Percentiles rank a stretch among this genome's conserved stretches.
These are phyloP conservation scores for Anthoscopus minutus DNA, from an alignment of 2,113 vertebrate genomes.

Conservation along the genomic window DNA sequence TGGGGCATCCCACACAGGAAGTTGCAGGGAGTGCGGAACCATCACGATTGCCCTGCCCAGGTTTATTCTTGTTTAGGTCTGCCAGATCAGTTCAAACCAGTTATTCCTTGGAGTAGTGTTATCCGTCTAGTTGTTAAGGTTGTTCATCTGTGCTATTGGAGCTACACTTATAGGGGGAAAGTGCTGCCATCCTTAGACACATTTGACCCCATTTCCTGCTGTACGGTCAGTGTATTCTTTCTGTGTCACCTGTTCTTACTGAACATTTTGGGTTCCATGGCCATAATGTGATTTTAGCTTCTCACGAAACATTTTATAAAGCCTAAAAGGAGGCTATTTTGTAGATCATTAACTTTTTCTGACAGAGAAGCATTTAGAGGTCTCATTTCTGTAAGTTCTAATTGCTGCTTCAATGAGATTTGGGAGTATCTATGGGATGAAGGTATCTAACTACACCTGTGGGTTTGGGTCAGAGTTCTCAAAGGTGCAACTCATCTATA, in stretches of 20 bases:
- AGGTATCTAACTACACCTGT: neutral
- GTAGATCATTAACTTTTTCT: neutral
- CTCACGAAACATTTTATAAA: neutral
- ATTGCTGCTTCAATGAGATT: neutral
- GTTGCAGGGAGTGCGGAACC: neutral
- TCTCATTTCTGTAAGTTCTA: neutral
- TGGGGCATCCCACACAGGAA: neutral
- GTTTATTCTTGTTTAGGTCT: neutral
- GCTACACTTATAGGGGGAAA: accelerated
- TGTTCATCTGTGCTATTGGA: neutral
- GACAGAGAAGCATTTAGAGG: neutral
- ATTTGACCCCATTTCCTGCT: neutral
- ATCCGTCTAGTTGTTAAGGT: neutral
- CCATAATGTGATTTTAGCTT: neutral
- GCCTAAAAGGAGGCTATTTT: neutral
- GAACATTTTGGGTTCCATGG: neutral
- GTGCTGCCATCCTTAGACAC: neutral
- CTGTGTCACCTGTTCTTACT: neutral
- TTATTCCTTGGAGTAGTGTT: neutral
- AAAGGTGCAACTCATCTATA: neutral
- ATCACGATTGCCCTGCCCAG: neutral
- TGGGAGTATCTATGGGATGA: neutral
- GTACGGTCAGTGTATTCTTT: neutral
- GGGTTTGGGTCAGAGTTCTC: neutral
- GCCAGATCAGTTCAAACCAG: neutral